These are phyloP conservation scores for Eucidaris tribuloides DNA, from an alignment of 35 echinoderm and acorn worm genomes.

Conservation along the genomic window DNA sequence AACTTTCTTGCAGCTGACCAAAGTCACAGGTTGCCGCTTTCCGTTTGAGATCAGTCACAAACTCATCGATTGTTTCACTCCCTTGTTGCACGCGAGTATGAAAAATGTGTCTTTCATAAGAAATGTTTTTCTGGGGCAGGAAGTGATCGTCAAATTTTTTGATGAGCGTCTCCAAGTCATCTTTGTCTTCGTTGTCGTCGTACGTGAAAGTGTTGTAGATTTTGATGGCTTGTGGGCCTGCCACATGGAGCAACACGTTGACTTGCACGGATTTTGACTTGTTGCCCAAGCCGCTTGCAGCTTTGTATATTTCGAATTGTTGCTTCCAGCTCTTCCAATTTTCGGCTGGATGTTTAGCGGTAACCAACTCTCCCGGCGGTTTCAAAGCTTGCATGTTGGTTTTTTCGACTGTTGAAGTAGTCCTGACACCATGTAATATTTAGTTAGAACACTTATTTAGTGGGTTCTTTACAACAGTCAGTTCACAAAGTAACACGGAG, in stretches of 20 bases:
- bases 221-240: background rate
- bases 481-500: too few relatives aligned
- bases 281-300: background rate
- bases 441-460: too few relatives aligned
- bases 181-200: background rate
- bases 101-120: slow-evolving; percentile 24
- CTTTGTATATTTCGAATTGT: slow-evolving; percentile 1
- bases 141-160: slow-evolving; percentile 14
- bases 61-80: background rate
- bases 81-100: background rate
- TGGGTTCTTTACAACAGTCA: too few relatives aligned
- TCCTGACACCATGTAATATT: background rate
- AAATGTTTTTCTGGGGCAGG: slow-evolving; percentile 4
- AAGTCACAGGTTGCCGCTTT: slow-evolving; percentile 40
- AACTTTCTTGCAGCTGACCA: background rate
- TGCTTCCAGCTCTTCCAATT: slow-evolving; percentile 1
- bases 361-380: background rate
- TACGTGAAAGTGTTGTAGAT: too few relatives aligned
- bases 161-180: background rate
- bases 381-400: background rate
- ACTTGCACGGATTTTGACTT: background rate
- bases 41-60: background rate
- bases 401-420: too few relatives aligned
- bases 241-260: background rate
- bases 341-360: background rate